phyloP scores from a whole-genome alignment of 1,140 invertebrate species.

The Leptoteleia sp. region DNA sequence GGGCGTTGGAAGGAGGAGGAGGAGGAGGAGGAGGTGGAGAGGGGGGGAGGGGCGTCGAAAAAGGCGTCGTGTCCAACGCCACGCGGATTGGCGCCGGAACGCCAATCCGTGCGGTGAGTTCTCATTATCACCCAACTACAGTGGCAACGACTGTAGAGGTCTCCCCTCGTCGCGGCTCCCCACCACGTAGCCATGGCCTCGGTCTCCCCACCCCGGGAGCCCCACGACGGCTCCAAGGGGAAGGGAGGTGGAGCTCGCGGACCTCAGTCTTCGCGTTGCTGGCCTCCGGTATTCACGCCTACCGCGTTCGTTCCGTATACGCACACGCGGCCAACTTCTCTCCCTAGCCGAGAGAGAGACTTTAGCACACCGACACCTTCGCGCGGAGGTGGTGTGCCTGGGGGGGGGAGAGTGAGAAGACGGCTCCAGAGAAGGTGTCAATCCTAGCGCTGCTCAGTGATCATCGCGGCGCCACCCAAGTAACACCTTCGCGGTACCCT shows the following conservation, averaged over 20 bases:
- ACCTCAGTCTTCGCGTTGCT: slow-evolving; percentile 78
- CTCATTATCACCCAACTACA: slow-evolving; percentile 78
- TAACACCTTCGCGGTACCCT: slow-evolving; percentile 79
- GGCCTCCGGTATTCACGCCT: slow-evolving; percentile 81
- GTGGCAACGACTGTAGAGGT: slow-evolving; percentile 53
- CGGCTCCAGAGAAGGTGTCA: slow-evolving; percentile 81
- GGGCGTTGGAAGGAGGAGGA: no score
- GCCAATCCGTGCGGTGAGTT: slow-evolving; percentile 79
- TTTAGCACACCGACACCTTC: slow-evolving; percentile 80
- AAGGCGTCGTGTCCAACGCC: slow-evolving; percentile 80
- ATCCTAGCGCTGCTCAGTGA: slow-evolving; percentile 82
- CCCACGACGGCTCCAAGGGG: slow-evolving; percentile 64
- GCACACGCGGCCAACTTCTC: slow-evolving; percentile 65
- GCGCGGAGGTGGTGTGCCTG: slow-evolving; percentile 76
- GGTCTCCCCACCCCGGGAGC: slow-evolving; percentile 6
- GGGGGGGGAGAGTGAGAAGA: slow-evolving; percentile 79
- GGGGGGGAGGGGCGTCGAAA: slow-evolving; percentile 71
- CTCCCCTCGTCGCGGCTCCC: slow-evolving; percentile 31
- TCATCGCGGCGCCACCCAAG: slow-evolving; percentile 82
- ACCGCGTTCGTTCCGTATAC: slow-evolving; percentile 73
- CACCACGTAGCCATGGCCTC: slow-evolving; percentile 23
- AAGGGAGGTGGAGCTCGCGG: slow-evolving; percentile 78
- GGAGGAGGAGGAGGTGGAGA: no score
- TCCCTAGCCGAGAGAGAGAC: slow-evolving; percentile 70
- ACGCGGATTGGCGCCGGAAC: slow-evolving; percentile 78